These are phyloP conservation scores for Leucoma salicis DNA, from an alignment of 2,888 invertebrate species.

Conservation along the genomic window DNA sequence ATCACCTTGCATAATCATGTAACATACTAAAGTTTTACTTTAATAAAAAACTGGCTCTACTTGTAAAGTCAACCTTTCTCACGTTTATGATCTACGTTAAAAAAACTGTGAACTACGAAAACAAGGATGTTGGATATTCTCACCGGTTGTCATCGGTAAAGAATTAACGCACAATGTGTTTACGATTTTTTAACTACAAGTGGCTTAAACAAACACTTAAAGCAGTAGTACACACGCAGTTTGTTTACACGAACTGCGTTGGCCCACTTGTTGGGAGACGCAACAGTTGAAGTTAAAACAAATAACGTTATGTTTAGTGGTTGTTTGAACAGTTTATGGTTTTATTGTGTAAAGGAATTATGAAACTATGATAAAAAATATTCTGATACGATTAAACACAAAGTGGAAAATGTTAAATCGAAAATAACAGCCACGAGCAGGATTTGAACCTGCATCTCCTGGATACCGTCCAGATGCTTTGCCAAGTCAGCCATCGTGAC, in stretches of 20 bases:
- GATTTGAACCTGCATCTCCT: too few species aligned
- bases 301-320: slow-evolving; percentile 50
- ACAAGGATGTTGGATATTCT: slow-evolving; percentile 28
- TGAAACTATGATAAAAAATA: not conserved
- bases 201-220: slow-evolving; percentile 41
- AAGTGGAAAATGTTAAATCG: too few species aligned
- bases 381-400: too few species aligned
- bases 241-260: slow-evolving; percentile 50
- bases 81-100: too few species aligned
- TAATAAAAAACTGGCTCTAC: too few species aligned
- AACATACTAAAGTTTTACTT: too few species aligned
- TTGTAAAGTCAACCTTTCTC: too few species aligned
- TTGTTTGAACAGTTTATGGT: slow-evolving; percentile 35
- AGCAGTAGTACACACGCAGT: slow-evolving; percentile 40
- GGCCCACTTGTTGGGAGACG: slow-evolving; percentile 57
- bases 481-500: too few species aligned
- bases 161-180: slow-evolving; percentile 55
- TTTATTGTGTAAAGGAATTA: slow-evolving; percentile 3
- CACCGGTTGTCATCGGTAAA: slow-evolving; percentile 53
- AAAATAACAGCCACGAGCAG: too few species aligned
- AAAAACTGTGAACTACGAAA: not conserved
- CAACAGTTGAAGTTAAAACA: slow-evolving; percentile 49
- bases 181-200: slow-evolving; percentile 46
- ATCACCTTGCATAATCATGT: too few species aligned
- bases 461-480: too few species aligned